A percentile compares a stretch with the other conserved stretches of the same genome.
Evolutionary conservation across 2,797 vertebrate genomes (phyloP).

Genomic region (Holocentrus rufus): DNA sequence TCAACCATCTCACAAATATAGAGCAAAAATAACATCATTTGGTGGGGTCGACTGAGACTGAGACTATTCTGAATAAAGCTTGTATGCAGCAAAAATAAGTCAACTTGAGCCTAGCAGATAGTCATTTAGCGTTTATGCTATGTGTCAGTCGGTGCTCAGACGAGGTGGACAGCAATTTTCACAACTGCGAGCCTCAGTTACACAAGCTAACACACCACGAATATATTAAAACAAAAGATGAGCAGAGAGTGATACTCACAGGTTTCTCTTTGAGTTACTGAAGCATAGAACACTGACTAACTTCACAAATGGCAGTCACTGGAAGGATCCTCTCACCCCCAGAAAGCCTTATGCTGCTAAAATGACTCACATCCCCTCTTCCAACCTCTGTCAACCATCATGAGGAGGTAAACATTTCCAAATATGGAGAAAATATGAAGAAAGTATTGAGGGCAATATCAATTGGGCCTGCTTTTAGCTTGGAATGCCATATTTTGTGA

Average conservation of each 20-base stretch:
- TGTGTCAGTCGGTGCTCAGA: neutral
- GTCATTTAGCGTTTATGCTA: neutral
- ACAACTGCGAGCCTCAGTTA: neutral
- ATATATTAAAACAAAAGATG: constrained; percentile 26
- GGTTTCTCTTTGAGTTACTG: constrained; percentile 64
- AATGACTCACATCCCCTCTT: constrained; percentile 93
- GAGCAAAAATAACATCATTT: neutral
- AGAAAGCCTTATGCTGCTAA: constrained; percentile 78
- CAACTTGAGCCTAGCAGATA: neutral
- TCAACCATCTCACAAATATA: too few relatives aligned
- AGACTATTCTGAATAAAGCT: neutral
- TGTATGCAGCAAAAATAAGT: neutral
- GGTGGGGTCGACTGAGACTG: neutral
- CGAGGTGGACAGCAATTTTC: neutral
- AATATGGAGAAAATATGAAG: constrained; percentile 96
- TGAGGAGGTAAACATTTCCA: constrained; percentile 99
- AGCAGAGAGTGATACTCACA: constrained; percentile 79
- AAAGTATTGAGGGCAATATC: constrained; percentile 90
- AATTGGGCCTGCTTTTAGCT: constrained; percentile 83
- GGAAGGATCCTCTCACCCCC: constrained; percentile 71
- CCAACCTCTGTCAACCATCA: constrained; percentile 91
- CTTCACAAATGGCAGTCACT: constrained; percentile 70
- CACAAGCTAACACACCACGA: constrained; percentile 9
- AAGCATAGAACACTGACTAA: constrained; percentile 56
- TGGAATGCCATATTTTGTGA: constrained; percentile 80